Evolutionary conservation across 2,797 vertebrate genomes (phyloP).

Genomic region (Chlorospingus flavigularis): DNA sequence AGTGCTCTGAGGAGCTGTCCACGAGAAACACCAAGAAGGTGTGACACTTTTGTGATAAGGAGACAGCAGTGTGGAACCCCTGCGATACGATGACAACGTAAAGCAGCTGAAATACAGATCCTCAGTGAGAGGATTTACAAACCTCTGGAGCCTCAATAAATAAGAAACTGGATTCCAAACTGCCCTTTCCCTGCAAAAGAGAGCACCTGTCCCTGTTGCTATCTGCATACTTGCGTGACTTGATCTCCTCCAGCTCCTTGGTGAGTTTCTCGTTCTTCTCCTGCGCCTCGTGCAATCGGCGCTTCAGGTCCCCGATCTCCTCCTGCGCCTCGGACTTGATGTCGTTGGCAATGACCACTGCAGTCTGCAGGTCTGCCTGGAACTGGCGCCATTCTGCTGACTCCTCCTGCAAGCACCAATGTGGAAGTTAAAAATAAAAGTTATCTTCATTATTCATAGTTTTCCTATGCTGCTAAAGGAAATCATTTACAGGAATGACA

Average conservation of each 20-base stretch:
- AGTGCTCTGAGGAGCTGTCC: not conserved
- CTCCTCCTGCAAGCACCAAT: conserved; percentile 82
- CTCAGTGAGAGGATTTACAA: not conserved
- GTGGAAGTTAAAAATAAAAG: not conserved
- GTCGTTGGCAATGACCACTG: conserved; percentile 95
- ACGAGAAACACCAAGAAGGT: not conserved
- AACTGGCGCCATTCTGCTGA: conserved; percentile 97
- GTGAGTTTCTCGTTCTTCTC: conserved; percentile 93
- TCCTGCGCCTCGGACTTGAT: conserved; percentile 97
- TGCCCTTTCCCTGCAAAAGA: too few species aligned
- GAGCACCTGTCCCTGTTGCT: not conserved
- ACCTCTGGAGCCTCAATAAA: not conserved
- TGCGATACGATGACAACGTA: rapidly evolving
- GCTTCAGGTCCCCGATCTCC: conserved; percentile 92
- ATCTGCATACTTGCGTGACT: conserved; percentile 90
- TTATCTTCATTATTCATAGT: not conserved
- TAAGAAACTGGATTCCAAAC: not conserved
- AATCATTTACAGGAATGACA: not conserved
- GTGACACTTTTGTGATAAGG: not conserved
- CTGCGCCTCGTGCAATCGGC: conserved; percentile 86
- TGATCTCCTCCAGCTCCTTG: conserved; percentile 92
- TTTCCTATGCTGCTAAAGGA: not conserved
- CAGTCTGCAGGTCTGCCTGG: conserved; percentile 94
- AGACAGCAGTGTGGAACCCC: not conserved
- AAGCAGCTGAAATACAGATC: not conserved